phyloP scores from a whole-genome alignment of 2,888 invertebrate genomes.

The Cabera pusaria region DNA sequence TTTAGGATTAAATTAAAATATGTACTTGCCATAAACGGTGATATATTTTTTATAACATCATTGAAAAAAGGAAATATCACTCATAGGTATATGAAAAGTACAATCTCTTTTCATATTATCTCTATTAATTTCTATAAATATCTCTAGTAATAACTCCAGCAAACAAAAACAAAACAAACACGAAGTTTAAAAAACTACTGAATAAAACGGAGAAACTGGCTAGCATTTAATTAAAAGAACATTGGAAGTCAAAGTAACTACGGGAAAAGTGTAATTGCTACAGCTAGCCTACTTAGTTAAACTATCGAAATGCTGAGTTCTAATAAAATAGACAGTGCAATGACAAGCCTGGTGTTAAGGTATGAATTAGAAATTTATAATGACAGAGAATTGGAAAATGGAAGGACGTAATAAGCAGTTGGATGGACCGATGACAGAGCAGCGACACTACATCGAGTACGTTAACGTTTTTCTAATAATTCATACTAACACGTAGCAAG shows the following conservation, averaged over 20 bases:
- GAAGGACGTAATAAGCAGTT: constrained; percentile 37
- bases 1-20: too few relatives aligned
- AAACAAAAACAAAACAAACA: constrained; percentile 2
- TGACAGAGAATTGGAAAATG: constrained; percentile 19
- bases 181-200: constrained; percentile 8
- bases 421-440: constrained; percentile 42
- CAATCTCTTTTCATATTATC: too few relatives aligned
- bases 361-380: constrained; percentile 45
- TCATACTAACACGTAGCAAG: background rate
- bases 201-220: constrained; percentile 10
- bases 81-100: too few relatives aligned
- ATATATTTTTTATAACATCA: too few relatives aligned
- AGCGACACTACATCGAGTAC: background rate
- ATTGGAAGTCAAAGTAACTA: constrained; percentile 18
- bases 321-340: constrained; percentile 22
- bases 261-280: constrained; percentile 20
- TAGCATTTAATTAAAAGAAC: constrained; percentile 18
- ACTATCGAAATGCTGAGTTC: constrained; percentile 15
- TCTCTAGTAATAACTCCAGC: too few relatives aligned
- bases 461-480: constrained; percentile 1
- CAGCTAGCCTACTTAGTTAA: background rate
- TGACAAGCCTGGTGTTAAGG: constrained; percentile 36
- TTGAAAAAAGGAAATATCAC: too few relatives aligned
- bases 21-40: too few relatives aligned
- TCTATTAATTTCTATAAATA: too few relatives aligned